Conservation (phyloP, 2,113 vertebrate genomes). For the Poeciliopsis occidentalis region DNA sequence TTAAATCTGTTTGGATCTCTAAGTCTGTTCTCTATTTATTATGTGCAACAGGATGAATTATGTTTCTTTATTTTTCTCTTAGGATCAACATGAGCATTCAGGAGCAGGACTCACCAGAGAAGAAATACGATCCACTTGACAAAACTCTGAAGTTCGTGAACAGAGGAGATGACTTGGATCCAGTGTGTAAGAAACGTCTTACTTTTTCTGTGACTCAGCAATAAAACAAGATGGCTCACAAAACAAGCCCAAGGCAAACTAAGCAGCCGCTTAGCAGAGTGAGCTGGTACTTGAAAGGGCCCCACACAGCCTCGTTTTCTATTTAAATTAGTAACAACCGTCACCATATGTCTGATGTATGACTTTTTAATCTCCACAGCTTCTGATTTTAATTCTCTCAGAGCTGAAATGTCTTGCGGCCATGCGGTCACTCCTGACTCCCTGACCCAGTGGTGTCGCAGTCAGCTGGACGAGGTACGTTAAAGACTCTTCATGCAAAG, state of each 20-base stretch:
- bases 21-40: too few species aligned
- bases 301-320: not conserved
- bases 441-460: conserved; percentile 60
- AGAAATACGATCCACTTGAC: conserved; percentile 59
- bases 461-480: conserved; percentile 62
- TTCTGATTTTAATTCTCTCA: conserved; percentile 39
- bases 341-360: not conserved
- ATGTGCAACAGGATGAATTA: not conserved
- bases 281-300: not conserved
- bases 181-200: conserved; percentile 33
- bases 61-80: not conserved
- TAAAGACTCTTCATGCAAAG: not conserved
- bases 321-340: not conserved
- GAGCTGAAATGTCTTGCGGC: conserved; percentile 76
- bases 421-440: conserved; percentile 74
- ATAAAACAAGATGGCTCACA: not conserved
- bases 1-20: not conserved
- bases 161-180: conserved; percentile 52
- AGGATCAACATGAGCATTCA: conserved; percentile 7
- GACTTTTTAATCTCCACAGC: conserved; percentile 16
- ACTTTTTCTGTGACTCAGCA: not conserved
- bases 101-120: not conserved
- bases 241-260: not conserved
- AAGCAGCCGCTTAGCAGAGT: not conserved
- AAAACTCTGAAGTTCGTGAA: conserved; percentile 63